phyloP scores from a whole-genome alignment of 2,113 vertebrate genomes.

The Electrona antarctica region DNA sequence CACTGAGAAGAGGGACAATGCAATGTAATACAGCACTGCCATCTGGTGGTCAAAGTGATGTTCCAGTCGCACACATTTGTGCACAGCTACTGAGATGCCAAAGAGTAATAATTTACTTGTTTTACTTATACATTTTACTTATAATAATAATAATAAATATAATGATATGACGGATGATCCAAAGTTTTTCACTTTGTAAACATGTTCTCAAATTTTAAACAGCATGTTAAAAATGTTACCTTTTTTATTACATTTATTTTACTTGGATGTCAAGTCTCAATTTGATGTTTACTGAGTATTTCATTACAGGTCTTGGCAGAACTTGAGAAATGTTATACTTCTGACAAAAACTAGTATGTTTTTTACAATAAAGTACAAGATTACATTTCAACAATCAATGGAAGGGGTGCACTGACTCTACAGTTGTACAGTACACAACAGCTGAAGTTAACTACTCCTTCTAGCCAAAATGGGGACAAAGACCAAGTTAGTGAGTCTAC shows the following conservation, averaged over 20 bases:
- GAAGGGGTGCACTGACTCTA: background rate
- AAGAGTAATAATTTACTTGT: background rate
- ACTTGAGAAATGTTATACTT: background rate
- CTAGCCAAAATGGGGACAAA: background rate
- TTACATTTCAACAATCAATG: background rate
- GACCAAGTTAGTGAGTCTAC: background rate
- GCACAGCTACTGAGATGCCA: conserved; percentile 2
- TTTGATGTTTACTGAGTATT: conserved; percentile 14
- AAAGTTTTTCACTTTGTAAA: conserved; percentile 11
- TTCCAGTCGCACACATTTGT: conserved; percentile 2
- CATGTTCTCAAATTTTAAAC: background rate
- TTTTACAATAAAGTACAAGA: background rate
- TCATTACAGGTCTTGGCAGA: background rate
- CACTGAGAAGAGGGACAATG: background rate
- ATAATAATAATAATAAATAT: too few species aligned
- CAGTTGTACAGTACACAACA: background rate
- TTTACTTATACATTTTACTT: too few species aligned
- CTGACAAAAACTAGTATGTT: background rate
- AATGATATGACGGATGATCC: background rate
- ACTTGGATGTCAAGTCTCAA: background rate
- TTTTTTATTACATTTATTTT: conserved; percentile 1
- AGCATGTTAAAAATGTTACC: background rate
- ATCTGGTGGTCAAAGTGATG: conserved; percentile 46
- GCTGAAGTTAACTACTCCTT: background rate
- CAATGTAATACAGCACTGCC: conserved; percentile 47